Base-by-base conservation (phyloP, 2,113 vertebrate genomes). In the Petrocephalus zakoni region DNA sequence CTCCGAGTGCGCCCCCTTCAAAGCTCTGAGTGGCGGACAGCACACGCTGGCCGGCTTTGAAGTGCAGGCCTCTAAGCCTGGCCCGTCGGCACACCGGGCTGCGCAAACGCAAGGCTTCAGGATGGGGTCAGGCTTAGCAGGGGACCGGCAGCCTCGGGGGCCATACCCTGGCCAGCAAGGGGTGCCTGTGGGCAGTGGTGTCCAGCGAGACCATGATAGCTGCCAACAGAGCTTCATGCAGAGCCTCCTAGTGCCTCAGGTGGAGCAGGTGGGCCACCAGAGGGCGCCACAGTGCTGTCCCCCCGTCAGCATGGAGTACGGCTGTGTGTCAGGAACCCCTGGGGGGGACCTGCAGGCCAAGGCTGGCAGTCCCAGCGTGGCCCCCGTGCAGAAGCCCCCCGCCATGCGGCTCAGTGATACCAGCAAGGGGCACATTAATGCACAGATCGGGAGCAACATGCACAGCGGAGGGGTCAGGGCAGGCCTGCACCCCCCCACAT, bases 161-260 rank as follows among this genome's bases (percentile, higher is more conserved):
- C 64, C 92, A 58, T 95, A 96, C 88, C 90, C 94, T 4, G 95
- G 96, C 13, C 92, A 96, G 75, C 98, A 99, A 91, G 96, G 96
- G n/a, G 93, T 97, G 49, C 96, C 97, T 51, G 87, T 97, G 0
- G 97, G 96, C 88, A 95, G 96, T 10, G 88, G 94, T 5, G 85
- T 98, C 72, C 93, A 95, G 1, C 92, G 97, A 83, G 98, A 98
- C 8, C 97, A 96, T 72, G 98, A 99, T 9, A 96, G 95, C 11
- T 99, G 98, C 92, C 98, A 99, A 90, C 98, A 99, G 92, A 97
- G 96, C 88, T 99, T 99, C 91, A 99, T 99, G 98, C 98, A 99
- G 93, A 98, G 96, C 91, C 96, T 99, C 68, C 96, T 99, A 13
- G 94, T 96, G 17, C 97, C 98, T 89, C 97, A 98, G 90, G 95